Evolutionary conservation across 2,797 vertebrate genomes (phyloP), one percentile per base, ranked within the genome.

Genomic region (Strix occidentalis): DNA sequence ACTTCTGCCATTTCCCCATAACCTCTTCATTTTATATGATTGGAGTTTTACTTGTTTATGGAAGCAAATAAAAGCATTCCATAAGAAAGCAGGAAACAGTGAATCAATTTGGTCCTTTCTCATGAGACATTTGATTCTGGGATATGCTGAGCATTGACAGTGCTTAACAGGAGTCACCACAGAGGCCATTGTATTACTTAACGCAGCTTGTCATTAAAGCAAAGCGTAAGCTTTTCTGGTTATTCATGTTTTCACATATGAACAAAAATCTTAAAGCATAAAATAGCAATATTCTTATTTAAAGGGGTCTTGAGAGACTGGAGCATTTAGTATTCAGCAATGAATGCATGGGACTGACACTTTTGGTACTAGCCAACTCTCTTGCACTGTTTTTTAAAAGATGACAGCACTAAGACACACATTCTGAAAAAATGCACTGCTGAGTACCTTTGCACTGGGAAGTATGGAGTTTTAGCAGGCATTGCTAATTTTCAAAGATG

Each of bases 1-100:
- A 25, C 29, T 96, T 88, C 9, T 45, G 77, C 70, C 45, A 54
- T 91, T 96, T 95, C 61, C 84, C 61, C 57, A 81, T 81, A 90
- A 71, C 61, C 45, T 78, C 63, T 93, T 92, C 70, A 92, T 90
- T 95, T 78, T 65, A 18, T 63, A 45, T 90, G 46, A 92, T 29
- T 82, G 45, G 61, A 81, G n/a, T 83, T 93, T 71, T 88, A 66
- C 61, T 78, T 69, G 65, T 56, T 90, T 93, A 96, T 94, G 63
- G 86, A 86, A 87, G 77, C 86, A 81, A 84, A 81, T 71, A 85
- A 81, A 64, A 85, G 23, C 63, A 33, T 80, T 93, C 86, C 33
- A 28, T 80, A 51, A 80, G 46, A 77, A 84, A 64, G 39, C 48
- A 89, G 79, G 53, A 86, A 95, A 76, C 16, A 43, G 37, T 39